Evolutionary conservation across 2,797 vertebrate species (phyloP), one percentile per base, ranked within the genome.

Genomic region (Scolopax rusticola): DNA sequence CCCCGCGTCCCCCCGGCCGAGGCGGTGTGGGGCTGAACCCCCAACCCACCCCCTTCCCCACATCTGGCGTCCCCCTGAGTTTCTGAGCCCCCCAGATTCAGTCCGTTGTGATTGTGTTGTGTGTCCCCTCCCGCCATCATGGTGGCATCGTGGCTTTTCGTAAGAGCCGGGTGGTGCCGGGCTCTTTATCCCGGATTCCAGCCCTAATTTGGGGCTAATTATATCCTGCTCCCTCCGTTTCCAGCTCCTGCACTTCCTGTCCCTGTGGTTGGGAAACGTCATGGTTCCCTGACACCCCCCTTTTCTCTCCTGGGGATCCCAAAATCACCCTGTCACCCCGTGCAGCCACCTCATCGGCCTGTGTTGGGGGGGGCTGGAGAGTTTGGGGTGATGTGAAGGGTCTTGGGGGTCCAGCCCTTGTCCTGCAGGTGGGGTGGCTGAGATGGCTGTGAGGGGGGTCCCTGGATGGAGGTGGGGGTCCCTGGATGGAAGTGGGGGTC

Each of bases 201-300:
- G 30, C 24, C 27, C 25, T 90, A 60, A 82, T 93, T 91, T 33
- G 71, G 41, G 68, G 19, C 5, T 96, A 90, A 95, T 94, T 91
- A 87, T n/a, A 76, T 45, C 90, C 90, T 9, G 70, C 78, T 80
- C 38, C 76, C 24, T 67, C 77, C 2, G 1, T 54, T 84, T 33
- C 84, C 78, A 33, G 33, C 56, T 65, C 51, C 54, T 0, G 24
- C 6, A 1, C 41, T 95, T 92, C 92, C 84, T 43, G 67, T 30
- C 25, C 33, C 23, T 0, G 23, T 0, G 8, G 17, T 19, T 65
- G 89, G 70, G 89, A 84, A 84, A 73, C 1, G 27, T 25, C 0
- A 3, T 0, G 19, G 16, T 6, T 1, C 6, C 2, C 1, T 1
- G 7, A 45, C 45, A 6, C 4, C 43, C 30, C 47, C 40, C 24